A percentile compares a stretch with the other conserved stretches of the same genome.
phyloP scores from a whole-genome alignment of 2,888 invertebrate genomes.

The Andrena flavipes region DNA sequence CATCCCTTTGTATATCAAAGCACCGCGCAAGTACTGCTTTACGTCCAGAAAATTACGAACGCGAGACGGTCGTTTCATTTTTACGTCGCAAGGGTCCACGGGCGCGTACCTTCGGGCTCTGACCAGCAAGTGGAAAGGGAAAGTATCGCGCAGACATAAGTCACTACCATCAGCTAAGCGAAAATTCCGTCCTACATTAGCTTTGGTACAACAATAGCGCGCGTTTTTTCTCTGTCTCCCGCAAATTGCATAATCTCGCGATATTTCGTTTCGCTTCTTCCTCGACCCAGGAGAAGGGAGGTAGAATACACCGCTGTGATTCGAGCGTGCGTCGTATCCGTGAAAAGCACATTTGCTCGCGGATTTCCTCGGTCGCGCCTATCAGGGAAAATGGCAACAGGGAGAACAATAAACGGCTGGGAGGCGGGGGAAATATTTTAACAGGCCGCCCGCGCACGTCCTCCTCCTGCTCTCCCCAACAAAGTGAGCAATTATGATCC shows the following conservation, averaged over 20 bases:
- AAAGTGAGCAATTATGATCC: constrained; percentile 66
- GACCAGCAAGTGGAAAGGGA: constrained; percentile 8
- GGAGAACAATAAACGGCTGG: constrained; percentile 66
- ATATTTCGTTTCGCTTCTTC: constrained; percentile 35
- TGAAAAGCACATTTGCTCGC: constrained; percentile 58
- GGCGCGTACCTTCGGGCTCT: not conserved
- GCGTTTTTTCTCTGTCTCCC: constrained; percentile 24
- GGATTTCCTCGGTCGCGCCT: constrained; percentile 53
- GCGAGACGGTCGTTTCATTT: not conserved
- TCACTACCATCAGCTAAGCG: constrained; percentile 13
- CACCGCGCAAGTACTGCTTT: not conserved
- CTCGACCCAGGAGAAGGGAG: not conserved
- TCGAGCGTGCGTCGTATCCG: constrained; percentile 55
- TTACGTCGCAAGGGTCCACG: not conserved
- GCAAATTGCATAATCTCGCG: constrained; percentile 61
- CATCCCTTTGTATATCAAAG: not conserved
- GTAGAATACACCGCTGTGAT: constrained; percentile 50
- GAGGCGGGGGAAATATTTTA: constrained; percentile 67
- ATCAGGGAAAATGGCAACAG: constrained; percentile 64
- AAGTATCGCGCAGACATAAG: constrained; percentile 8
- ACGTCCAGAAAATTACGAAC: constrained; percentile 21
- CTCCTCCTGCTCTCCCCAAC: constrained; percentile 22
- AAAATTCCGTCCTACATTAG: constrained; percentile 5
- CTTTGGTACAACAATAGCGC: not conserved
- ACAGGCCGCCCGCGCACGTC: constrained; percentile 37